Evolutionary conservation across 2,888 invertebrate species (phyloP), one percentile per base, ranked within the genome.

Genomic region (Tetramorium bicarinatum): DNA sequence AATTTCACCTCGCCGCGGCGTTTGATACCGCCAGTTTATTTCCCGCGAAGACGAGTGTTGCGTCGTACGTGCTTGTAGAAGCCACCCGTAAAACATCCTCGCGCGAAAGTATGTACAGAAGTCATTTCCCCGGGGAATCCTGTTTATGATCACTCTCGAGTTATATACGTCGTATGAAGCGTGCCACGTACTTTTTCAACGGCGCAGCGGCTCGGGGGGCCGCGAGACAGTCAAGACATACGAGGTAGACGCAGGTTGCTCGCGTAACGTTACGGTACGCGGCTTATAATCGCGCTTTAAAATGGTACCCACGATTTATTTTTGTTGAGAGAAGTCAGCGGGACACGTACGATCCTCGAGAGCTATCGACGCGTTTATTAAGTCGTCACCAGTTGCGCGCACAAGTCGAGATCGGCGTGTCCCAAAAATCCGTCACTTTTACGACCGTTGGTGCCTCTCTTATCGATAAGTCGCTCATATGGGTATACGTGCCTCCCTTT

Each of bases 131-230:
- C 44, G 34, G 91, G 29, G 91, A 86, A 89, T 86, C 85, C 87
- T 90, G 89, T 90, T 90, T 90, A 90, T 90, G 90, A 90, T 89
- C 90, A 89, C 87, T 87, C 86, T 84, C 90, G 61, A 85, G 90
- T 89, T 90, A 90, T 90, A 87, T 85, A 87, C 83, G 87, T 76
- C 75, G 85, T 81, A 89, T 90, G 90, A 90, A 87, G 79, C 83
- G 83, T 75, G 90, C 85, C 66, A 79, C 59, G 62, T 80, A 80
- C 82, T 74, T 87, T 82, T 85, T 85, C 74, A 38, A 54, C 61
- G 76, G 59, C 71, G 76, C 80, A 25, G 29, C 80, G 41, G 29
- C 44, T 66, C 52, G n/a, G 29, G n/a, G 61, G 34, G 18, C 64
- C 54, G 34, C 71, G 44, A 83, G 89, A 82, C 82, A 85, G 74